phyloP scores from a whole-genome alignment of 2,797 vertebrate genomes.

The Acrocephalus scirpaceus region DNA sequence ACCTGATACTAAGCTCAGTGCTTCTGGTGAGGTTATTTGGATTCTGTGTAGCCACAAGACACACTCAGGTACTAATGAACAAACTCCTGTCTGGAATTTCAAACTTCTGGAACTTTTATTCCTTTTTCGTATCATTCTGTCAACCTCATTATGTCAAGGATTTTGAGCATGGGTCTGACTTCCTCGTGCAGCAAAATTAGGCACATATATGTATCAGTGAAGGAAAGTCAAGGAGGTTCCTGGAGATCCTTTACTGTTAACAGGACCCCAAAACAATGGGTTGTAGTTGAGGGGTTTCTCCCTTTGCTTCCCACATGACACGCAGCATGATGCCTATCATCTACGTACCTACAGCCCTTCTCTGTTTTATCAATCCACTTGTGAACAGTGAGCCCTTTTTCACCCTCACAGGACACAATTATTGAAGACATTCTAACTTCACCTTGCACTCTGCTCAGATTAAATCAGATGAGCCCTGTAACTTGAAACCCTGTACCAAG shows the following conservation, averaged over 20 bases:
- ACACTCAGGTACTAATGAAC: background rate
- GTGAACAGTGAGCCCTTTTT: background rate
- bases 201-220: background rate
- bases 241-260: background rate
- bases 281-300: background rate
- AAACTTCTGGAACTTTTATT: background rate
- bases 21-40: background rate
- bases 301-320: background rate
- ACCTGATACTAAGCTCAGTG: background rate
- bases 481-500: background rate
- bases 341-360: background rate
- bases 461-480: background rate
- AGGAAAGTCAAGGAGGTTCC: background rate
- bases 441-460: background rate
- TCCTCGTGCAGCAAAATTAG: background rate
- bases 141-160: background rate
- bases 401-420: background rate
- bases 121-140: background rate
- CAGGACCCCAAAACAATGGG: background rate
- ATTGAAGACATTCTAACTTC: background rate
- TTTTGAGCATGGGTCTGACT: background rate
- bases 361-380: background rate
- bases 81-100: background rate
- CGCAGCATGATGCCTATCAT: background rate
- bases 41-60: background rate